Percentiles rank a stretch among this genome's conserved stretches.
These are phyloP conservation scores for Melozone crissalis DNA, from an alignment of 2,113 vertebrate genomes.

Conservation along the genomic window DNA sequence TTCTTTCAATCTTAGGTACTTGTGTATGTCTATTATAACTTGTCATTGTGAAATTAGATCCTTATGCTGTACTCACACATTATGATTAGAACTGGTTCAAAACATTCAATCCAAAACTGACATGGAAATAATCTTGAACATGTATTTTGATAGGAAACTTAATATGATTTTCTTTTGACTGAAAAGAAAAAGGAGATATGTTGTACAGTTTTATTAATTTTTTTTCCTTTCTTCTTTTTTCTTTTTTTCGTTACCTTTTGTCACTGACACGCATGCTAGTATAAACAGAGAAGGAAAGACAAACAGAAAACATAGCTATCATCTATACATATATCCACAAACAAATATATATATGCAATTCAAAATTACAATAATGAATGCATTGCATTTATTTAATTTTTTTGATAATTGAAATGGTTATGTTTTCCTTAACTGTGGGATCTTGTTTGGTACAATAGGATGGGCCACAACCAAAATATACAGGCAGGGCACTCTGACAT, in stretches of 20 bases:
- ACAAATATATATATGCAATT: background rate
- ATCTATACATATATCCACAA: background rate
- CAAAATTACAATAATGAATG: background rate
- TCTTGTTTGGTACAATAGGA: background rate
- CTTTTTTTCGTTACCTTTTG: background rate
- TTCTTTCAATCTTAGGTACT: conserved; percentile 19
- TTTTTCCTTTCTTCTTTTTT: background rate
- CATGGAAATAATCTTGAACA: background rate
- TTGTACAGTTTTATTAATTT: background rate
- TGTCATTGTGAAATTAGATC: conserved; percentile 43
- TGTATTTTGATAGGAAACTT: background rate
- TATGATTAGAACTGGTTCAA: background rate
- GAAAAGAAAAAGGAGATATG: background rate
- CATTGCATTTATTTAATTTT: background rate
- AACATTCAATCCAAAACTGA: background rate
- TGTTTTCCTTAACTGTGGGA: background rate
- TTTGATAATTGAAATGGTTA: background rate
- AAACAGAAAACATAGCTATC: background rate
- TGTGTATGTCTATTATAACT: background rate
- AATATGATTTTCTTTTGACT: background rate
- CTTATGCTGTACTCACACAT: background rate
- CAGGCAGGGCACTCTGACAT: background rate
- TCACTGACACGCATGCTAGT: background rate
- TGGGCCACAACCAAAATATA: background rate
- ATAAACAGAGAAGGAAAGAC: background rate